Percentiles rank a stretch among this genome's conserved stretches.
These are phyloP conservation scores for Emydura subglobosa DNA, from an alignment of 2,113 vertebrate species.

Conservation along the genomic window DNA sequence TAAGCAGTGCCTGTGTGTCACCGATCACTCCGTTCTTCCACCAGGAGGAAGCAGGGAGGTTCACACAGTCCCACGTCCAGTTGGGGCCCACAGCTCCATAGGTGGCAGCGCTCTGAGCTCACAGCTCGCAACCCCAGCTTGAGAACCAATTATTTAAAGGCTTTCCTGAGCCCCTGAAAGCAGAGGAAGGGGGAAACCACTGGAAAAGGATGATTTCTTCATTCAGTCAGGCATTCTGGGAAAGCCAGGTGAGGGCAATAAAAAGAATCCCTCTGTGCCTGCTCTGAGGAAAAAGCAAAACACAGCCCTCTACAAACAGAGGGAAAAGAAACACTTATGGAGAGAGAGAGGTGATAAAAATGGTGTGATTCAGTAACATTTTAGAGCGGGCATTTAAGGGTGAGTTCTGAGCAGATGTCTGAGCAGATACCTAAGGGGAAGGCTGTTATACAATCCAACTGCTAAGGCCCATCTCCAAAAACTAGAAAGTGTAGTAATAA, in stretches of 20 bases:
- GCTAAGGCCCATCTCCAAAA: neutral
- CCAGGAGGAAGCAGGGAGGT: no score
- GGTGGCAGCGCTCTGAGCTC: no score
- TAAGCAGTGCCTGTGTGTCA: no score
- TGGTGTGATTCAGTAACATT: neutral
- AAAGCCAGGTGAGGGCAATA: conserved; percentile 21
- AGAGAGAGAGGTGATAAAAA: neutral
- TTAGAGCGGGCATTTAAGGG: neutral
- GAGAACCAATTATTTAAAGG: conserved; percentile 15
- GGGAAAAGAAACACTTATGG: neutral
- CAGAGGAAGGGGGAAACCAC: neutral
- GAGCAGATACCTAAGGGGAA: neutral
- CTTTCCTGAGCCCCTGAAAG: neutral
- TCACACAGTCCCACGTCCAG: no score
- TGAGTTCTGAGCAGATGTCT: neutral
- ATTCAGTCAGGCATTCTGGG: neutral
- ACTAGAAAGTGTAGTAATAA: neutral
- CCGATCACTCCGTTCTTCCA: no score
- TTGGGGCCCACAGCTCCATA: no score
- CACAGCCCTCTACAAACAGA: neutral
- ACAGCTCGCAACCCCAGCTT: no score
- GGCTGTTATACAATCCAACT: neutral
- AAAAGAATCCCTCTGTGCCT: neutral
- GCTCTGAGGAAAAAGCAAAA: neutral
- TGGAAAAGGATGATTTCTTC: neutral